Conservation (phyloP, 2,888 invertebrate genomes). For the Pyrrhia umbra region DNA sequence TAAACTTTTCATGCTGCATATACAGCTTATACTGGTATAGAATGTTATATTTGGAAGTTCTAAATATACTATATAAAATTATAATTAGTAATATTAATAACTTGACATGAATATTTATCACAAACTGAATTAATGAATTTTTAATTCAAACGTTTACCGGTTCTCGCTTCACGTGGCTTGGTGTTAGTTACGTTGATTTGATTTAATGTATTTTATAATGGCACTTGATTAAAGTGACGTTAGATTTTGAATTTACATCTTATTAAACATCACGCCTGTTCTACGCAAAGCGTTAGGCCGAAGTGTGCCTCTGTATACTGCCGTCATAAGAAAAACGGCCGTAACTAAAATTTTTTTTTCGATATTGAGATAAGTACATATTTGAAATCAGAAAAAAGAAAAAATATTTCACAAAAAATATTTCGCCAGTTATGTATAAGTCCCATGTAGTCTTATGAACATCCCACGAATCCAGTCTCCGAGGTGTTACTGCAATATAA, state of each 20-base stretch:
- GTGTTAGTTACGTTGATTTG: conserved; percentile 13
- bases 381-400: no score
- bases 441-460: no score
- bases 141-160: conserved; percentile 46
- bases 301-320: no score
- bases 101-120: conserved; percentile 43
- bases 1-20: conserved; percentile 43
- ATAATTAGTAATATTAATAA: conserved; percentile 28
- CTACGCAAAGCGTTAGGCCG: background rate
- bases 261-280: background rate
- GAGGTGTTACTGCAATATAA: no score
- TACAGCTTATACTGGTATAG: conserved; percentile 4
- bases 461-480: no score
- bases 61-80: conserved; percentile 30
- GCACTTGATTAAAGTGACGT: background rate
- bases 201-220: background rate
- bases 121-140: conserved; percentile 23
- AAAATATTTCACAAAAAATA: no score
- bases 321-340: no score
- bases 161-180: conserved; percentile 35
- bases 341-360: no score
- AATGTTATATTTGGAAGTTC: conserved; percentile 9
- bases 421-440: no score
- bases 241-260: background rate
- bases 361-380: no score